Evolutionary conservation across 2,888 invertebrate species (phyloP), one percentile per base, ranked within the genome.

Genomic region (Bhutanitis thaidina): DNA sequence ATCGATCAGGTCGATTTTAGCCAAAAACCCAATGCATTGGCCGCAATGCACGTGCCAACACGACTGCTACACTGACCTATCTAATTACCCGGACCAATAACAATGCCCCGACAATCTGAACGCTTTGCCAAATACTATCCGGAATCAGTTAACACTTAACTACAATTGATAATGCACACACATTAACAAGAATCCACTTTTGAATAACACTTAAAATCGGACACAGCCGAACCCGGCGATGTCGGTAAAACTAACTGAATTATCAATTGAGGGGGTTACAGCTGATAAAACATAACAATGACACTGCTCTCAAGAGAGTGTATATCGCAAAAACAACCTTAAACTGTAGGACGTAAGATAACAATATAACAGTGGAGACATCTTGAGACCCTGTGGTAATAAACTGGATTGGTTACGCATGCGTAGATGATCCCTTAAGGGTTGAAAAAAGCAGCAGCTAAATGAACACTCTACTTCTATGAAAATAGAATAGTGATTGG

Each of bases 211-310:
- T 44, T 49, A 55, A 56, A 56, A 64, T 55, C 59, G 61, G 66
- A 67, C 71, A 67, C 69, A 73, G 71, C 69, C 59, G 48, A 65
- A 68, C 73, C 82, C 79, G 81, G 65, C 73, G 73, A 76, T 65
- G 74, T 72, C 64, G 65, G 57, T 60, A 66, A 67, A 53, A 62
- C 66, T 80, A 81, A 87, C 86, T 85, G 74, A 86, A 86, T 86
- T 87, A 87, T 80, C 81, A 81, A 84, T 79, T 74, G 78, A n/a
- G n/a, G 73, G 78, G 75, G 60, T 71, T 69, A 79, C 88, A 89
- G 87, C 88, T 89, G 88, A 83, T 84, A 74, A 84, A 79, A 85
- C 72, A 80, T 60, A 61, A 70, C 60, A 67, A 64, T 61, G 73
- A 77, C 69, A 82, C 58, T 66, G 77, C 81, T 72, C 78, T 65